Conservation (phyloP, 2,797 vertebrate species). For the Pangasius mekongensis region DNA sequence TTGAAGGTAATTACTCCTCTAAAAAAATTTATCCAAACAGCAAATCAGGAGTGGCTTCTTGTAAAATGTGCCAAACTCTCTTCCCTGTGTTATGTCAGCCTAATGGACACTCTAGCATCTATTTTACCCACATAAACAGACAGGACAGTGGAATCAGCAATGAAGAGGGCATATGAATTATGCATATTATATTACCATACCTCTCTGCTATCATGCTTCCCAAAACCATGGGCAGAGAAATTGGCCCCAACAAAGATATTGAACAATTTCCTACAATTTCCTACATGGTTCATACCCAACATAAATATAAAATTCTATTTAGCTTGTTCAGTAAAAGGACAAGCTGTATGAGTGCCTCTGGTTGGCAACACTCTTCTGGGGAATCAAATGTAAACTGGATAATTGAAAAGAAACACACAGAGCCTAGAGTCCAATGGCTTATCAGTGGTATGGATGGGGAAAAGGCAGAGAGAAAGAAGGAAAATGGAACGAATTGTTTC, state of each 20-base stretch:
- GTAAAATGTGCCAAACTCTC: conserved; percentile 75
- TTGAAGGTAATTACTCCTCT: conserved; percentile 26
- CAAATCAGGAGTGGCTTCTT: conserved; percentile 53
- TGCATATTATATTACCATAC: conserved; percentile 88
- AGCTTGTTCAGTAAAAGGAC: conserved; percentile 81
- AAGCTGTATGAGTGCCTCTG: conserved; percentile 81
- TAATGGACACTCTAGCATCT: conserved; percentile 84
- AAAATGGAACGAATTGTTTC: conserved; percentile 86
- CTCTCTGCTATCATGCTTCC: conserved; percentile 76
- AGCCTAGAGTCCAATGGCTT: conserved; percentile 83
- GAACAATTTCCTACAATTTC: conserved; percentile 94
- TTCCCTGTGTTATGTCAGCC: conserved; percentile 79
- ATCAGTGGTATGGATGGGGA: conserved; percentile 83
- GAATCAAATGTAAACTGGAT: conserved; percentile 90
- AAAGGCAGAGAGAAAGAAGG: conserved; percentile 80
- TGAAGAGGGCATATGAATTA: conserved; percentile 89
- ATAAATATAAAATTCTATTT: conserved; percentile 92
- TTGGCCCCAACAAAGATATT: conserved; percentile 86
- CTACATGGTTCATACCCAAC: conserved; percentile 89
- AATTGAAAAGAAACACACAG: conserved; percentile 90
- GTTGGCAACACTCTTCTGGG: conserved; percentile 76
- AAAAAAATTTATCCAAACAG: conserved; percentile 22
- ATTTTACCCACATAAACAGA: conserved; percentile 88
- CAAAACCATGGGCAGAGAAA: conserved; percentile 82
- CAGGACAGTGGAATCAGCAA: conserved; percentile 83